phyloP scores from a whole-genome alignment of 1,140 invertebrate genomes.

The Drosophila mayri region DNA sequence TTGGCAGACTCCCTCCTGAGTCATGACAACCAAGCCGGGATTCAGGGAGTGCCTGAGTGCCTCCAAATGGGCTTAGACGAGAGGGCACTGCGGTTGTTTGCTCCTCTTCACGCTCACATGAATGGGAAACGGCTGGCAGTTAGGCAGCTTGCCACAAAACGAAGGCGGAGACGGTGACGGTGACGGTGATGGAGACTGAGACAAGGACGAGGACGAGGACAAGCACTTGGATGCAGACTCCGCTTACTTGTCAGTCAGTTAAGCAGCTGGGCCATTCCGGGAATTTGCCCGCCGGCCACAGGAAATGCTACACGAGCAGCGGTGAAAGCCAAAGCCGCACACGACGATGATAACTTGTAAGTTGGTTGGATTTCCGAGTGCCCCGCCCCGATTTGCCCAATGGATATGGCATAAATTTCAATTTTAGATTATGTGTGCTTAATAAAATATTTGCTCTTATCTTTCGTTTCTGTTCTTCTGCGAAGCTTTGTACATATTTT shows the following conservation, averaged over 20 bases:
- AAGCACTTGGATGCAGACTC: slow-evolving; percentile 41
- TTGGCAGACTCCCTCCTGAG: slow-evolving; percentile 24
- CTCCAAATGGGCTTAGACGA: slow-evolving; percentile 34
- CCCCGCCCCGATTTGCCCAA: slow-evolving; percentile 12
- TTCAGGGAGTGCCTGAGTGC: slow-evolving; percentile 34
- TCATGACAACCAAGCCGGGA: slow-evolving; percentile 48
- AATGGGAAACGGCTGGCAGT: slow-evolving; percentile 48
- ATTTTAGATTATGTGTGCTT: slow-evolving; percentile 78
- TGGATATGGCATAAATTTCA: slow-evolving; percentile 75
- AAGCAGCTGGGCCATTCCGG: slow-evolving; percentile 62
- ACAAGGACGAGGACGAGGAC: background rate
- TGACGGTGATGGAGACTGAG: background rate
- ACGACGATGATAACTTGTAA: slow-evolving; percentile 68
- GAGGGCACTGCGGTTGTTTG: slow-evolving; percentile 41
- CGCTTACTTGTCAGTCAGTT: slow-evolving; percentile 73
- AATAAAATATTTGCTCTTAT: slow-evolving; percentile 76
- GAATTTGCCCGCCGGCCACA: slow-evolving; percentile 59
- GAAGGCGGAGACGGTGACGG: slow-evolving; percentile 7
- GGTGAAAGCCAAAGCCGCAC: slow-evolving; percentile 58
- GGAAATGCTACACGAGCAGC: slow-evolving; percentile 69
- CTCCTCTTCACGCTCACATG: slow-evolving; percentile 42
- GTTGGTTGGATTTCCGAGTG: slow-evolving; percentile 43
- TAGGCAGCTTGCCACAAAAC: slow-evolving; percentile 39
- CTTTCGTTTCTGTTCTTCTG: slow-evolving; percentile 13
- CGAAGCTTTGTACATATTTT: slow-evolving; percentile 27